Base-by-base conservation (phyloP, 2,797 vertebrate species). In the Antennarius maculatus region DNA sequence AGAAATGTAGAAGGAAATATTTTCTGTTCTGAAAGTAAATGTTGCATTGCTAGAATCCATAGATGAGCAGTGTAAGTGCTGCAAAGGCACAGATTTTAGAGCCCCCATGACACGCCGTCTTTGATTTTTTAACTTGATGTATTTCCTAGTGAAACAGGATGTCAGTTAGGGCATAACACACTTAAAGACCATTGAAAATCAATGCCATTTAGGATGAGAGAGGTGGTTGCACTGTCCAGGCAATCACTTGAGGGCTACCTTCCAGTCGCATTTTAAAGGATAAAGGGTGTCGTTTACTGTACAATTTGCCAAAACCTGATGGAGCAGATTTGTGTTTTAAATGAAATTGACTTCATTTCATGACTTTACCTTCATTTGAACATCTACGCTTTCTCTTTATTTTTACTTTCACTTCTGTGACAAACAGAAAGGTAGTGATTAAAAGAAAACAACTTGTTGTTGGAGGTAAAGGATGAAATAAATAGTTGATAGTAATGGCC, bases 61-160 rank as follows among this genome's bases (percentile, higher is more conserved):
- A 58, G 58, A 62, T 47, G 45, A 69, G 49, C 15, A 66, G 31
- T 28, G 13, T 60, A 15, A 69, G 39, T 31, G 23, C 16, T 63
- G 42, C 68, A 69, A 47, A 0, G 16, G 58, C 53, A 41, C n/a
- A 8, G 37, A 6, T 52, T 74, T 69, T 60, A 69, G 67, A 76
- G 34, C 43, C 51, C n/a, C 3, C 13, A 17, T 61, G 18, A 65
- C 66, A 77, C 37, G 3, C 45, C 23, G n/a, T 47, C 34, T 47
- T 73, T 28, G 37, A 23, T 61, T 65, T 45, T 42, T 74, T 61
- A 54, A 61, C 74, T 55, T 68, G 34, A 62, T 69, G 37, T 34
- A 9, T 57, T 69, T 74, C 58, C 54, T 66, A 5, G 63, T 65
- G 14, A 66, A 69, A 48, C 54, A 73, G 71, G 66, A 72, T 81